These are phyloP conservation scores for Indicator indicator DNA, from an alignment of 2,113 vertebrate species.

Conservation along the genomic window DNA sequence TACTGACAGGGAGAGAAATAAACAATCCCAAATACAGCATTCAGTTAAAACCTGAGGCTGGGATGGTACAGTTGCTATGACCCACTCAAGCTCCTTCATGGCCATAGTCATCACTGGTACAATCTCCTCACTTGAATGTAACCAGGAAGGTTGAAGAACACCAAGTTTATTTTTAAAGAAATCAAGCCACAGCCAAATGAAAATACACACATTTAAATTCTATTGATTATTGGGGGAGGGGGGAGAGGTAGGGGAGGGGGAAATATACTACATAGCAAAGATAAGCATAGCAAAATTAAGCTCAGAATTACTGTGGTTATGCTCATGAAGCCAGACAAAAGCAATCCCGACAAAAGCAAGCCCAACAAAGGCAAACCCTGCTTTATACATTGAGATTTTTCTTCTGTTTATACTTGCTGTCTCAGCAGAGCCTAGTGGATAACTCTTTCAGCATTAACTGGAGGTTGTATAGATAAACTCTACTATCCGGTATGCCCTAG, in stretches of 20 bases:
- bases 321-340: background rate
- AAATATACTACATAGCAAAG: background rate
- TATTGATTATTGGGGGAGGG: background rate
- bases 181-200: background rate
- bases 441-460: slow-evolving; percentile 13
- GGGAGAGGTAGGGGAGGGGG: too few relatives aligned
- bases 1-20: background rate
- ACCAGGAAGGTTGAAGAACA: background rate
- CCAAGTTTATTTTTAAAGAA: background rate
- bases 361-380: background rate
- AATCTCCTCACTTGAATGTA: background rate
- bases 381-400: background rate
- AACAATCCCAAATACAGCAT: background rate
- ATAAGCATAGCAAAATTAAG: background rate
- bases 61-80: background rate
- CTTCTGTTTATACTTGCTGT: background rate
- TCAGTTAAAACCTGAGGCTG: background rate
- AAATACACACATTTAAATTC: background rate
- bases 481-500: background rate
- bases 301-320: background rate
- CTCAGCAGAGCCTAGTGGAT: background rate
- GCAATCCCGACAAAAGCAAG: too few relatives aligned
- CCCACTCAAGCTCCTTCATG: background rate
- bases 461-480: background rate
- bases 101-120: background rate